A percentile compares a stretch with the other conserved stretches of the same genome.
phyloP scores from a whole-genome alignment of 2,113 vertebrate genomes.

The Ptyas mucosa region DNA sequence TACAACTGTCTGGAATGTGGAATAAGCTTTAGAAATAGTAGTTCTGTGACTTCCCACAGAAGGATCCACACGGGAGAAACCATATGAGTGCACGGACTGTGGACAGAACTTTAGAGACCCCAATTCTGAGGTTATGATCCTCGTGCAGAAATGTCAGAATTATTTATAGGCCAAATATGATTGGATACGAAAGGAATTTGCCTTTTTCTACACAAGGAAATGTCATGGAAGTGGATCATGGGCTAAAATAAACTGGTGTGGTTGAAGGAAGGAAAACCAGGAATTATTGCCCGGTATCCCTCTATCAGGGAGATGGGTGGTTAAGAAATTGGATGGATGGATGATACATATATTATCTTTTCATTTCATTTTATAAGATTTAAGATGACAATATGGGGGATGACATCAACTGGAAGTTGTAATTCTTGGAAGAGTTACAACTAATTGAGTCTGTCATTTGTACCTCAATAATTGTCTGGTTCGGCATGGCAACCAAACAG shows the following conservation, averaged over 20 bases:
- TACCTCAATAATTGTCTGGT: neutral
- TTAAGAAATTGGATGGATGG: neutral
- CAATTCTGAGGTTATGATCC: neutral
- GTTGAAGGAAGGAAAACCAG: neutral
- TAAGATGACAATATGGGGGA: neutral
- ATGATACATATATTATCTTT: too few relatives aligned
- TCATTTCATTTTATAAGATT: neutral
- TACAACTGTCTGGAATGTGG: neutral
- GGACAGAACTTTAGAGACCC: neutral
- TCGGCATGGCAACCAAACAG: neutral
- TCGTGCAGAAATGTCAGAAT: neutral
- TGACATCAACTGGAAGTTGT: too few relatives aligned
- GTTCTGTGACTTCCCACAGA: neutral
- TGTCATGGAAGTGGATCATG: neutral
- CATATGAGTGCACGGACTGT: neutral
- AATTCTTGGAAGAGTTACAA: too few relatives aligned
- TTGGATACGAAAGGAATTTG: too few relatives aligned
- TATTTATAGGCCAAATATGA: too few relatives aligned
- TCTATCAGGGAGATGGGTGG: neutral
- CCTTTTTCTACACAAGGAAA: neutral
- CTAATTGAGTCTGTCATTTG: too few relatives aligned
- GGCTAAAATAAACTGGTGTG: neutral
- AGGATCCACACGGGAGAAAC: neutral
- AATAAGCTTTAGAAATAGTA: neutral
- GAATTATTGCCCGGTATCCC: neutral